Evolutionary conservation across 2,888 invertebrate species (phyloP).

Genomic region (Cephonodes hylas): DNA sequence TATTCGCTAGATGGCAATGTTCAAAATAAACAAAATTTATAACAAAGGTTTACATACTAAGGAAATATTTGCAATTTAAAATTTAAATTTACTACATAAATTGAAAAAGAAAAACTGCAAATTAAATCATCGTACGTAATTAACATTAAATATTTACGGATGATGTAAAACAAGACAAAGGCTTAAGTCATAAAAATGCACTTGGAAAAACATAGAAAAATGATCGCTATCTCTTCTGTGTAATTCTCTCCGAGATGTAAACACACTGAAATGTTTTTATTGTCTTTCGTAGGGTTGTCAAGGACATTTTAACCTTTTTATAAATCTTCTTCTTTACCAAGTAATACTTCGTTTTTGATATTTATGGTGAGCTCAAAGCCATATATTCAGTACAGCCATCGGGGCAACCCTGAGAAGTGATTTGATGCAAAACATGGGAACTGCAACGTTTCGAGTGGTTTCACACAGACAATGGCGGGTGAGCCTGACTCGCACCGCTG

Average conservation of each 20-base stretch:
- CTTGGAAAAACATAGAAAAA: conserved; percentile 19
- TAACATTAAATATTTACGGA: not conserved
- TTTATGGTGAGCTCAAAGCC: not conserved
- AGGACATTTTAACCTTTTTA: too few species aligned
- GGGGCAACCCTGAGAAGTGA: conserved; percentile 20
- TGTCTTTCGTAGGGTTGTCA: not conserved
- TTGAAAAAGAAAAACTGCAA: not conserved
- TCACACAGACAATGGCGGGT: conserved; percentile 74
- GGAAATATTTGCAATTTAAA: not conserved
- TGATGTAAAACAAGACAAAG: not conserved
- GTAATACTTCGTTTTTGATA: not conserved
- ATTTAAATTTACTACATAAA: not conserved
- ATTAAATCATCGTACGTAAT: not conserved
- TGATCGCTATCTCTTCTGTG: conserved; percentile 24
- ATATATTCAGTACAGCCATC: not conserved
- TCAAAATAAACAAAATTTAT: not conserved
- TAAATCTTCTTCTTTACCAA: not conserved
- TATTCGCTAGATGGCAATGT: conserved; percentile 34
- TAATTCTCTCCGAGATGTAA: conserved; percentile 15
- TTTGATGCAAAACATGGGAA: conserved; percentile 69
- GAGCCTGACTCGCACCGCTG: conserved; percentile 68
- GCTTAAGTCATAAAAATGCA: conserved; percentile 8
- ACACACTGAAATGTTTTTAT: conserved; percentile 12
- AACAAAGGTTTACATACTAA: not conserved
- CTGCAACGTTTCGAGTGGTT: conserved; percentile 68